Percentiles rank a stretch among this genome's conserved stretches.
Conservation (phyloP, 2,113 vertebrate genomes). For the Tetrao urogallus region DNA sequence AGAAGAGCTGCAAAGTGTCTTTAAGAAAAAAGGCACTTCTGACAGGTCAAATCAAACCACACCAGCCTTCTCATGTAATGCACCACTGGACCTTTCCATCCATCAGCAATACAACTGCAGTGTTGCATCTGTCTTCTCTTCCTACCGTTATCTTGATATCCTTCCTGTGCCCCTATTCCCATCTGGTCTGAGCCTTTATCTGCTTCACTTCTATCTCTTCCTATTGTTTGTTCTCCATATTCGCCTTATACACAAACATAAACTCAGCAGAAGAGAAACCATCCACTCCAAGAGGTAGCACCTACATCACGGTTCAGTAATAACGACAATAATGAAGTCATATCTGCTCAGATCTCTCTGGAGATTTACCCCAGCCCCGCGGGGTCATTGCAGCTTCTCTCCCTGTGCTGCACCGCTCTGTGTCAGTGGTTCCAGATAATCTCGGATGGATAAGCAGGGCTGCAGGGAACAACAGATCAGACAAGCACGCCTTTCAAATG, state of each 20-base stretch:
- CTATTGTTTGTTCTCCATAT: not conserved
- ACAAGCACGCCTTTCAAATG: slow-evolving; percentile 11
- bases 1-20: not conserved
- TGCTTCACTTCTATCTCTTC: not conserved
- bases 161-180: not conserved
- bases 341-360: not conserved
- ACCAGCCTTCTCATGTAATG: not conserved
- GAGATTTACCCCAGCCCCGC: not conserved
- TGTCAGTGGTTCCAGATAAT: slow-evolving; percentile 35
- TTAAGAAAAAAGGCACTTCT: not conserved
- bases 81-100: not conserved
- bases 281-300: not conserved
- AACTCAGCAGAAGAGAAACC: not conserved
- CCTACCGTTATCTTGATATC: not conserved
- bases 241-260: not conserved
- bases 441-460: not conserved
- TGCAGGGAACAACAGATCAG: not conserved
- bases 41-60: not conserved
- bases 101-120: not conserved
- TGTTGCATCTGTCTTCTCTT: not conserved
- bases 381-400: not conserved
- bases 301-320: not conserved
- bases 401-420: not conserved
- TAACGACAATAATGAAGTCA: not conserved
- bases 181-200: not conserved